Evolutionary conservation across 92 coral and sea anemone genomes (phyloP).

Genomic region (Porites cylindrica): DNA sequence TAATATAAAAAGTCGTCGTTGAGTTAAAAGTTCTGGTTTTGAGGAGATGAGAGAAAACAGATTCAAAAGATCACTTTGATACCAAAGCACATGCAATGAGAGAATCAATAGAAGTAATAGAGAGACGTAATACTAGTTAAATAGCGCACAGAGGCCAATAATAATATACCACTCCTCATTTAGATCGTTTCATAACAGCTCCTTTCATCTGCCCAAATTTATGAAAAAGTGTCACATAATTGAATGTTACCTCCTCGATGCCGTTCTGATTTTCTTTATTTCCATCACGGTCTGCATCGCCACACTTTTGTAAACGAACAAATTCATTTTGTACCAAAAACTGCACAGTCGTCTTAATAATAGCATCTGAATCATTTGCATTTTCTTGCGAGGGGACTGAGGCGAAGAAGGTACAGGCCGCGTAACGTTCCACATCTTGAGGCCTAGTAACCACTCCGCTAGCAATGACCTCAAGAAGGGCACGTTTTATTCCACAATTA

Average conservation of each 20-base stretch:
- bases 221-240: not conserved
- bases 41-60: too few relatives aligned
- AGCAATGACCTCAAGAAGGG: conserved; percentile 95
- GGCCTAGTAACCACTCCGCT: conserved; percentile 93
- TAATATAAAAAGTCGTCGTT: too few relatives aligned
- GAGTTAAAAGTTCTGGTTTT: too few relatives aligned
- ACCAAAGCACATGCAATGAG: too few relatives aligned
- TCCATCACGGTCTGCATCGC: conserved; percentile 47
- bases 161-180: too few relatives aligned
- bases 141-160: too few relatives aligned
- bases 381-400: conserved; percentile 75
- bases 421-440: conserved; percentile 95
- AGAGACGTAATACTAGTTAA: too few relatives aligned
- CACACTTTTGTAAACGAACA: conserved; percentile 78
- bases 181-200: too few relatives aligned
- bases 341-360: conserved; percentile 74
- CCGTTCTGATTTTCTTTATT: conserved; percentile 24
- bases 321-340: conserved; percentile 93
- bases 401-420: conserved; percentile 95
- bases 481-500: conserved; percentile 94
- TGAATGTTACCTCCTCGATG: conserved; percentile 23
- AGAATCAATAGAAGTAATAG: too few relatives aligned
- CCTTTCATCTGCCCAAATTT: not conserved
- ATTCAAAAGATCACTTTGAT: too few relatives aligned
- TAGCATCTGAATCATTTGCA: conserved; percentile 53